Conservation (phyloP, 2,797 vertebrate genomes). For the Coilia nasus region DNA sequence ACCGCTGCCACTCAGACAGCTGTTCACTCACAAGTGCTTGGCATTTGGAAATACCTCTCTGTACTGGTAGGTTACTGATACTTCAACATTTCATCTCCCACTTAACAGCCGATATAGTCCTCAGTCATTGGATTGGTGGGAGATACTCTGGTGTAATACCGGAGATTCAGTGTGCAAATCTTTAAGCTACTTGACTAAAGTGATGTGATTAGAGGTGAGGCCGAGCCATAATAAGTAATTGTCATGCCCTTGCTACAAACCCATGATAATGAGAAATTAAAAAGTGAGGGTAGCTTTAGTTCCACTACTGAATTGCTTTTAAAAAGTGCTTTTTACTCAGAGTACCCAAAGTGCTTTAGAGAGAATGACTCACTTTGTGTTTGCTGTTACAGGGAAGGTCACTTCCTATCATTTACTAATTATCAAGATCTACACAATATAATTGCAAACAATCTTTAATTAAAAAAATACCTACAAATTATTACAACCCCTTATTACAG, state of each 20-base stretch:
- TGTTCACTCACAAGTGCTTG: too few relatives aligned
- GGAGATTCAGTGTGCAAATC: not conserved
- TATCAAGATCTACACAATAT: conserved; percentile 42
- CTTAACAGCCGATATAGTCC: not conserved
- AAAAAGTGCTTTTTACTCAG: too few relatives aligned
- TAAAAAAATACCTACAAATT: conserved; percentile 33
- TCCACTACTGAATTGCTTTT: not conserved
- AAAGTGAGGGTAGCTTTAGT: not conserved
- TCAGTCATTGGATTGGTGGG: not conserved
- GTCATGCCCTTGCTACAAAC: not conserved
- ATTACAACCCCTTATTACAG: not conserved
- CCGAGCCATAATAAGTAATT: not conserved
- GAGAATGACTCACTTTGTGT: too few relatives aligned
- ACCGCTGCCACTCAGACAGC: not conserved
- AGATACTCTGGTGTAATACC: not conserved
- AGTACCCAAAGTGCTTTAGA: not conserved
- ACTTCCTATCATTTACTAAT: not conserved
- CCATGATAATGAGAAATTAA: not conserved
- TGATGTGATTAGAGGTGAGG: not conserved
- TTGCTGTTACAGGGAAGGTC: conserved; percentile 41
- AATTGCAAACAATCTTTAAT: conserved; percentile 51
- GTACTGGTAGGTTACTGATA: not conserved
- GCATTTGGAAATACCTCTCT: not conserved
- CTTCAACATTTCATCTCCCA: not conserved
- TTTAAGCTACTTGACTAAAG: not conserved